A percentile compares a stretch with the other conserved stretches of the same genome.
Conservation (phyloP, 1,140 invertebrate species). For the Anoplolepis gracilipes region DNA sequence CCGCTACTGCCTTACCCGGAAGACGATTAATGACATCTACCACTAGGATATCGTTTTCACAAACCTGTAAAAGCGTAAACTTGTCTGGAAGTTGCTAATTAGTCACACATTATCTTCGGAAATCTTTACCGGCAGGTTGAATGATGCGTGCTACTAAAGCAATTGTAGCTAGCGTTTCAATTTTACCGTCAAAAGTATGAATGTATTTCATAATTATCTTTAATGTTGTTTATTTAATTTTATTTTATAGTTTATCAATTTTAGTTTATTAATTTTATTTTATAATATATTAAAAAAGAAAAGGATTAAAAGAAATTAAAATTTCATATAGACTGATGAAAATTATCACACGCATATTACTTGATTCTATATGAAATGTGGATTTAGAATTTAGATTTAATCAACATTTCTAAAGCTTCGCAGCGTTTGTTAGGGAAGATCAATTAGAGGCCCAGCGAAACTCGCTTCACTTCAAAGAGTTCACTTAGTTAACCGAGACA, state of each 20-base stretch:
- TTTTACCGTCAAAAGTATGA: background rate
- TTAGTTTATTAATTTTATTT: no score
- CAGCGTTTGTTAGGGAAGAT: background rate
- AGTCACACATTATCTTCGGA: background rate
- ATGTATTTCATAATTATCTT: background rate
- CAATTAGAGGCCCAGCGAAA: conserved; percentile 18
- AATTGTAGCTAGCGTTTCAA: background rate
- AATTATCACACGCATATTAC: background rate
- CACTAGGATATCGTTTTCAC: conserved; percentile 94
- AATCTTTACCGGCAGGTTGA: background rate
- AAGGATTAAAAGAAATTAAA: background rate
- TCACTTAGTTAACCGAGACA: conserved; percentile 38
- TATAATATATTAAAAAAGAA: background rate
- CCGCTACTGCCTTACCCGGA: conserved; percentile 89
- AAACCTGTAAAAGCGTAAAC: conserved; percentile 87
- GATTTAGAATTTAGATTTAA: conserved; percentile 16
- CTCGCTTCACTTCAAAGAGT: conserved; percentile 26
- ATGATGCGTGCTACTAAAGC: no score
- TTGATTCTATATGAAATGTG: background rate
- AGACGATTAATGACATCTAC: conserved; percentile 94
- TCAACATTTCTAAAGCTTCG: conserved; percentile 45
- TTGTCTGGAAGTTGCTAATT: background rate
- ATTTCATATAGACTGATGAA: background rate
- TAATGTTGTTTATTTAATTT: background rate
- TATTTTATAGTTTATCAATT: background rate